Conservation (phyloP, 2,113 vertebrate genomes). For the Pluvianellus socialis region DNA sequence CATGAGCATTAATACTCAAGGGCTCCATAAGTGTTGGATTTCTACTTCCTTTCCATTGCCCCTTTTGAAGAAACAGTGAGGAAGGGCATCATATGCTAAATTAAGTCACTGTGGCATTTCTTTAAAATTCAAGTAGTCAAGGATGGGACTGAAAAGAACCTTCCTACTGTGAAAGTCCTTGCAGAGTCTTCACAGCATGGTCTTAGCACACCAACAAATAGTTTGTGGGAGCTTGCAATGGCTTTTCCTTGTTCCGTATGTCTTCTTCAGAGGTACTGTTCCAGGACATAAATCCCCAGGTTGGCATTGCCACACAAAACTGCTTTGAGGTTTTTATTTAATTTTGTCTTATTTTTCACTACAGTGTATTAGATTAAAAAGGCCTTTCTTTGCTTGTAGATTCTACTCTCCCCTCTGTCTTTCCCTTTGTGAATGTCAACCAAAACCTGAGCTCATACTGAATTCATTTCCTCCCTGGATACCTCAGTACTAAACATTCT, state of each 20-base stretch:
- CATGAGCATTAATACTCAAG: too few relatives aligned
- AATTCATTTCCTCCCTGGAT: neutral
- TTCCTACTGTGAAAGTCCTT: neutral
- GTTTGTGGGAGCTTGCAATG: neutral
- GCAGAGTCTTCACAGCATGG: neutral
- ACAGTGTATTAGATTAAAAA: neutral
- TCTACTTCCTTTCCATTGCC: neutral
- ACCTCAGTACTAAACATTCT: neutral
- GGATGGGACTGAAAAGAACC: neutral
- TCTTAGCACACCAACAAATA: neutral
- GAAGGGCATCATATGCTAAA: neutral
- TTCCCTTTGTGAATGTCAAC: neutral
- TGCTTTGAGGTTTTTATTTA: neutral
- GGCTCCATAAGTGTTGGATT: neutral
- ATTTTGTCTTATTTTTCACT: neutral
- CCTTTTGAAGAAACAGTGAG: neutral
- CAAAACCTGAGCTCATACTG: constrained; percentile 8
- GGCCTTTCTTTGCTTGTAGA: neutral
- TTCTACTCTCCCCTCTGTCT: neutral
- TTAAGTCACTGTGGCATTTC: neutral
- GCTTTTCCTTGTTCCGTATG: neutral
- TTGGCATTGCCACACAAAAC: neutral
- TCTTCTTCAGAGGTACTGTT: neutral
- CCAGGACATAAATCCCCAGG: neutral
- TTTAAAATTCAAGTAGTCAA: neutral